Base-by-base conservation (phyloP, 2,888 invertebrate genomes). In the Brenthis ino region DNA sequence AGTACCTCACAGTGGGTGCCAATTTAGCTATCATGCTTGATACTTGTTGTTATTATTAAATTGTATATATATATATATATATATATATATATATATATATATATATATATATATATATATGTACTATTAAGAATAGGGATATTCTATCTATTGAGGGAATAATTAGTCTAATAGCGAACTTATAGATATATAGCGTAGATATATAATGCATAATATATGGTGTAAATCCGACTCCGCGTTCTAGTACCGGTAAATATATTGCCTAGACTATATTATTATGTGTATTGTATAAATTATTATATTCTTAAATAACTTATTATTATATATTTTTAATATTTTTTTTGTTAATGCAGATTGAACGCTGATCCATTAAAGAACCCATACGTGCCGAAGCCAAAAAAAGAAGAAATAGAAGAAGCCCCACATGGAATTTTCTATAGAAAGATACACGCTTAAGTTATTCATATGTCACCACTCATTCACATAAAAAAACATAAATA, bases 331-430 rank as follows among this genome's bases (percentile, higher is more conserved):
- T 11, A 16, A 28, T n/a, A 16, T 57, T 37, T 12, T 50, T 64
- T 28, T 28, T 65, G 28, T 75, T 67, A 71, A 91, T 93, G 74
- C 86, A 97, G 97, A 75, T 87, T 97, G 74, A 97, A 97, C 80
- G 94, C 95, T 72, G 96, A 97, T 80, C 96, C 97, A 0, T 88
- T 94, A 72, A 96, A 96, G 83, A 97, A 97, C 88, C 97, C 97
- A 0, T 97, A 95, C 83, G 94, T 95, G 50, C 96, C 96, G 0
- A 96, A 96, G 81, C 95, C 94, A 68, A 96, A 96, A 77, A 94
- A 93, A 1, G 94, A 94, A 72, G 75, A 77, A 53, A 61, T 72
- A 54, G 58, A 67, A 16, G 94, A 94, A 69, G 77, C 77, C 6
- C 76, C 79, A 20, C 74, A 78, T 12, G 77, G 72, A 68, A 64